Base-by-base conservation (phyloP, 2,888 invertebrate species). In the Empis livida region DNA sequence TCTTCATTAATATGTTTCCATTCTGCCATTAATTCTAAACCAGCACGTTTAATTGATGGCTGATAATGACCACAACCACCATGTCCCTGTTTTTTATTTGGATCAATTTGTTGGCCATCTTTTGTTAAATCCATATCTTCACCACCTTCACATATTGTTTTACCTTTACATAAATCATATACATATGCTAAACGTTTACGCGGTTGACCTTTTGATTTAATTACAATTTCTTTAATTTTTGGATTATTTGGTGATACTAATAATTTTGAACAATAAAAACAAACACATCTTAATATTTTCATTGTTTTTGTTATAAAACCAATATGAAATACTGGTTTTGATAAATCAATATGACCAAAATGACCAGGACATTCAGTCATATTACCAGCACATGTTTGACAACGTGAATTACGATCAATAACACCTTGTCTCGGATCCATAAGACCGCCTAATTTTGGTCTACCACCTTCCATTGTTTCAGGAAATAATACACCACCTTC, bases 381-480 rank as follows among this genome's bases (percentile, higher is more conserved):
- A 63, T 93, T 95, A 42, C 97, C 91, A 51, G 95, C 94, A 67
- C 95, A 96, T 0, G 95, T 96, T 67, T 92, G 92, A 62, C 95
- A 95, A 50, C 93, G 76, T 4, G 94, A 90, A 60, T 80, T 84
- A 56, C 96, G 78, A 67, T 99, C 97, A 40, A 96, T 90, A 49
- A 95, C 95, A 59, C 97, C 99, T 73, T 99, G 97, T 47, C 99
- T 76, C 1, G 99, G 99, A 70, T 99, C 99, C 97, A 99, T 99
- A 54, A 99, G 81, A 30, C 99, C 99, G 0, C 96, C 95, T 51
- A 96, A 71, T 67, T 99, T 99, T 1, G 99, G 97, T 42, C 96
- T 82, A 17, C 97, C 97, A 44, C 95, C 95, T 74, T 99, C 97
- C 84, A 95, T 92, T 0, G 96, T 94, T 73, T 99, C 99, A 3